Conservation (phyloP, 2,888 invertebrate species). For the Drosophila nr. perissopoda region DNA sequence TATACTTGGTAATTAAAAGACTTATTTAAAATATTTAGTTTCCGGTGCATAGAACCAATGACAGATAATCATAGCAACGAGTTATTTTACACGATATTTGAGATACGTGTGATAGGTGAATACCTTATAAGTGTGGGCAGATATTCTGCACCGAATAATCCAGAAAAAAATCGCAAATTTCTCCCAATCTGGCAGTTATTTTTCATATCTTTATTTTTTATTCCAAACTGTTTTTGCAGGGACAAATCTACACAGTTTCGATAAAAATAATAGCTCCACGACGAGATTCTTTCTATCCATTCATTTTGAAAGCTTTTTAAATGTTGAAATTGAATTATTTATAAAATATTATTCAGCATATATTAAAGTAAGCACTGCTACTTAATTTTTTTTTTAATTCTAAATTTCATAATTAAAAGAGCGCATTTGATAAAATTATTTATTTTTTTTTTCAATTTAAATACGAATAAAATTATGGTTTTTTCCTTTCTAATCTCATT, state of each 20-base stretch:
- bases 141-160: accelerated
- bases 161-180: not conserved
- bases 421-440: no score
- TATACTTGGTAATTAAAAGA: not conserved
- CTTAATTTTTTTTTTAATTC: no score
- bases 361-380: no score
- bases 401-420: no score
- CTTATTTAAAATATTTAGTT: not conserved
- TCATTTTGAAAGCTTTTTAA: not conserved
- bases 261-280: not conserved
- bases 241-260: not conserved
- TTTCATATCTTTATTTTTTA: not conserved
- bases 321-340: not conserved
- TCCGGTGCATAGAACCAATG: not conserved
- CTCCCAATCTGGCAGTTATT: not conserved
- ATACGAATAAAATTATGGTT: not conserved
- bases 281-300: accelerated
- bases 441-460: not conserved
- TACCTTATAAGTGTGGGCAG: not conserved
- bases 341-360: not conserved
- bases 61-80: not conserved
- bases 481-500: not conserved
- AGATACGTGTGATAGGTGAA: not conserved
- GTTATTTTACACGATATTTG: not conserved
- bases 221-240: not conserved